These are phyloP conservation scores for Tapirus terrestris DNA, from an alignment of 2,113 vertebrate species.

Conservation along the genomic window DNA sequence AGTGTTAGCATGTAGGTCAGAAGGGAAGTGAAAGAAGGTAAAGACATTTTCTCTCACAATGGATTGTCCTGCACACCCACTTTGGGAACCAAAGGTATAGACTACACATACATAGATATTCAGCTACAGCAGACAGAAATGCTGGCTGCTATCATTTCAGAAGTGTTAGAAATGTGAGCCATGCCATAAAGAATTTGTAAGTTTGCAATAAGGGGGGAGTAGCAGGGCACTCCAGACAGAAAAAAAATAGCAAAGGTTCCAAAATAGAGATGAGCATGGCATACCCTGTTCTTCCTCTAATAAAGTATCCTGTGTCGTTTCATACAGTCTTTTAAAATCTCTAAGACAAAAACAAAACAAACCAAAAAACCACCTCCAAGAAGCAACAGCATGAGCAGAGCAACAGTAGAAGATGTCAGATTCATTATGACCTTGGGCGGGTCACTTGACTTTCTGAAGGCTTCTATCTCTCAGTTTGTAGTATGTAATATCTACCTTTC, in stretches of 20 bases:
- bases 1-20: neutral
- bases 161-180: neutral
- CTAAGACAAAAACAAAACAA: neutral
- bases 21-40: neutral
- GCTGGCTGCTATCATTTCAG: neutral
- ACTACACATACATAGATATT: neutral
- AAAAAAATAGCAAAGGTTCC: neutral
- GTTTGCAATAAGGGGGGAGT: neutral
- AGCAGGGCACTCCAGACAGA: neutral
- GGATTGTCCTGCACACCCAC: neutral
- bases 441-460: neutral
- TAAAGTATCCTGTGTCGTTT: neutral
- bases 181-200: neutral
- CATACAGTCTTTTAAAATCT: neutral
- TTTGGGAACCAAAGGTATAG: neutral
- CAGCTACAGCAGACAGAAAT: neutral
- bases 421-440: neutral
- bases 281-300: neutral
- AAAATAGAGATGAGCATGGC: neutral
- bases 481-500: neutral
- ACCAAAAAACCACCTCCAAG: neutral
- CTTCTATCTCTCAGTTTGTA: neutral
- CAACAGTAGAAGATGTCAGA: neutral
- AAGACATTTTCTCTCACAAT: neutral
- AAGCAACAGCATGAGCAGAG: neutral